Conservation (phyloP, 2,888 invertebrate species). For the Dexiosoma caninum region DNA sequence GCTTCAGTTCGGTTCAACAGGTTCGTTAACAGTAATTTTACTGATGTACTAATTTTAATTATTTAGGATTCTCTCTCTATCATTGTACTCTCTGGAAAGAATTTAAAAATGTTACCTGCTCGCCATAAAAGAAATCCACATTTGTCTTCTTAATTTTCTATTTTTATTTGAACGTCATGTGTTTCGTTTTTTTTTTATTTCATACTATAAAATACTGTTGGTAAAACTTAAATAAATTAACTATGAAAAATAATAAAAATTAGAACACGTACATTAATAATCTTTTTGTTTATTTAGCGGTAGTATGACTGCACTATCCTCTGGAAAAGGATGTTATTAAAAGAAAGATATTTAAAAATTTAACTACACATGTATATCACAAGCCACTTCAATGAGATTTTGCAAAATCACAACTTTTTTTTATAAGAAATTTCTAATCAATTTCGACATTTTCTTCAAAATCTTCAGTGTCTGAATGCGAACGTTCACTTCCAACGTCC, state of each 20-base stretch:
- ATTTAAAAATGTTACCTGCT: too few relatives aligned
- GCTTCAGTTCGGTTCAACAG: too few relatives aligned
- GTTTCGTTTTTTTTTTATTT: neutral
- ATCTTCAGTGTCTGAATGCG: conserved; percentile 70
- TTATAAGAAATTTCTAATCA: conserved; percentile 68
- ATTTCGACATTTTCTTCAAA: conserved; percentile 78
- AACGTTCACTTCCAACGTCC: conserved; percentile 67
- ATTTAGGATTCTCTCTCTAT: too few relatives aligned
- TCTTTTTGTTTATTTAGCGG: conserved; percentile 39
- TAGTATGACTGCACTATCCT: neutral
- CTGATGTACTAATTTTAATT: too few relatives aligned
- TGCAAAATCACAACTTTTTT: neutral
- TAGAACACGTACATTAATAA: neutral
- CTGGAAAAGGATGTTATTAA: neutral
- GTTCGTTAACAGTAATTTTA: too few relatives aligned
- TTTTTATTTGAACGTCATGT: conserved; percentile 2
- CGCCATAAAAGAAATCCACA: too few relatives aligned
- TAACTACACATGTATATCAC: conserved; percentile 41
- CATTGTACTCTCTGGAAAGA: too few relatives aligned
- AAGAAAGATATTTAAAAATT: neutral
- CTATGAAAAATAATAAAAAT: neutral
- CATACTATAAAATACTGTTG: conserved; percentile 34
- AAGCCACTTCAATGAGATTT: conserved; percentile 31
- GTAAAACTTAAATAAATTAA: conserved; percentile 3
- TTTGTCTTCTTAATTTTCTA: neutral